These are phyloP conservation scores for Euschistus heros DNA, from an alignment of 1,140 invertebrate species.

Conservation along the genomic window DNA sequence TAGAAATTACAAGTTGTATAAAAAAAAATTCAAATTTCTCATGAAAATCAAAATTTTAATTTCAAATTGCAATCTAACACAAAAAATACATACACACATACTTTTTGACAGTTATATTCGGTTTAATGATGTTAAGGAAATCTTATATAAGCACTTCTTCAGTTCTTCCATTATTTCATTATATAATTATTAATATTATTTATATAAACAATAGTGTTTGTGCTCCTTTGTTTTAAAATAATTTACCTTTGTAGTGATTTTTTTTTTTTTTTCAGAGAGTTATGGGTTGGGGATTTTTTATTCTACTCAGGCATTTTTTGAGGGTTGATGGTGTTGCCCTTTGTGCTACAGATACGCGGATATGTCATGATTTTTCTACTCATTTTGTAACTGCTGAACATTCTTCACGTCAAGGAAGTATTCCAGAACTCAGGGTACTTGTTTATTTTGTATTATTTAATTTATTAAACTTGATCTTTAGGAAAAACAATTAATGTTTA, in stretches of 20 bases:
- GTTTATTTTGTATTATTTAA: neutral
- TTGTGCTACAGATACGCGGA: constrained; percentile 80
- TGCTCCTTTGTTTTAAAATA: no score
- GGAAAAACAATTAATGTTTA: neutral
- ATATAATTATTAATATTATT: no score
- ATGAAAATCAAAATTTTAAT: no score
- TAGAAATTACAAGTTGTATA: no score
- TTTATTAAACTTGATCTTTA: neutral
- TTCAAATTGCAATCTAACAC: no score
- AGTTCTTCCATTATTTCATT: no score
- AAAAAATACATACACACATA: no score
- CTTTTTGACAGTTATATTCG: no score
- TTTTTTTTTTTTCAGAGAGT: constrained; percentile 61
- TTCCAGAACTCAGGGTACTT: neutral
- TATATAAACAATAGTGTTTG: no score
- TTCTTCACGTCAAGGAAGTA: constrained; percentile 53
- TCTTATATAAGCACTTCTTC: no score
- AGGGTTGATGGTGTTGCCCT: constrained; percentile 88
- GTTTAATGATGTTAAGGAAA: no score
- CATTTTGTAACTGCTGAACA: constrained; percentile 66
- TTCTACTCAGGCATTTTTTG: constrained; percentile 82
- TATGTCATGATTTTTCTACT: constrained; percentile 72
- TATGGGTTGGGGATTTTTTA: constrained; percentile 89
- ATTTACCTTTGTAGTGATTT: neutral
- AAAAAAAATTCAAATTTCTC: no score